Percentiles rank a stretch among this genome's conserved stretches.
phyloP scores from a whole-genome alignment of 1,140 invertebrate species.

The Bombus soroeensis region DNA sequence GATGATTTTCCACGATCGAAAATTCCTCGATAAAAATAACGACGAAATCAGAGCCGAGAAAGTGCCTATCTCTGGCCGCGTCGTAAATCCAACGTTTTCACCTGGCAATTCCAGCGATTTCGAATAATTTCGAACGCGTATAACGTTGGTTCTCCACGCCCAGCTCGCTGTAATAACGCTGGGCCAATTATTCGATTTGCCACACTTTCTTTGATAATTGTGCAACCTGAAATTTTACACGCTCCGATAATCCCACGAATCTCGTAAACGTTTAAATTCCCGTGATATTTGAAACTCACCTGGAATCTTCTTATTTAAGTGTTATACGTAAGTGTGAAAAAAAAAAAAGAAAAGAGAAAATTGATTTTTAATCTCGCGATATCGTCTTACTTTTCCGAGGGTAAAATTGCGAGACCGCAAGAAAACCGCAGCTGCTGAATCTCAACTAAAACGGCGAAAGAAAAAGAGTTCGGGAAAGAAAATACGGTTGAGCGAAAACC shows the following conservation, averaged over 20 bases:
- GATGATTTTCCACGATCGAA: not conserved
- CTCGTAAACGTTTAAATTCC: not conserved
- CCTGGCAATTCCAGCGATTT: not conserved
- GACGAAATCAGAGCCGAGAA: not conserved
- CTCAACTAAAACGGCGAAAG: not conserved
- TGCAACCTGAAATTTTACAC: not conserved
- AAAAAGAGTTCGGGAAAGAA: not conserved
- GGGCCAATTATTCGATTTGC: not conserved
- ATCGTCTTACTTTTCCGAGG: too few relatives aligned
- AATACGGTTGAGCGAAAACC: not conserved
- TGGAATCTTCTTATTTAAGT: not conserved
- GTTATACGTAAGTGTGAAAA: not conserved
- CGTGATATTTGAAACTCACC: not conserved
- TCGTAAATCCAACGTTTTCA: not conserved
- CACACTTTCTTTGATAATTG: conserved; percentile 5
- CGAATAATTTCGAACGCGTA: not conserved
- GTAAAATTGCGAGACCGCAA: not conserved
- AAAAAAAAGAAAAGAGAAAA: not conserved
- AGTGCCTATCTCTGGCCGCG: too few relatives aligned
- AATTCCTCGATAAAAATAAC: not conserved
- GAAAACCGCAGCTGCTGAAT: not conserved
- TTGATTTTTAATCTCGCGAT: not conserved
- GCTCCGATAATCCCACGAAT: not conserved
- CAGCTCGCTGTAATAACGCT: not conserved
- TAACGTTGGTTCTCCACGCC: not conserved